phyloP scores from a whole-genome alignment of 2,888 invertebrate genomes.

The Theretra japonica region DNA sequence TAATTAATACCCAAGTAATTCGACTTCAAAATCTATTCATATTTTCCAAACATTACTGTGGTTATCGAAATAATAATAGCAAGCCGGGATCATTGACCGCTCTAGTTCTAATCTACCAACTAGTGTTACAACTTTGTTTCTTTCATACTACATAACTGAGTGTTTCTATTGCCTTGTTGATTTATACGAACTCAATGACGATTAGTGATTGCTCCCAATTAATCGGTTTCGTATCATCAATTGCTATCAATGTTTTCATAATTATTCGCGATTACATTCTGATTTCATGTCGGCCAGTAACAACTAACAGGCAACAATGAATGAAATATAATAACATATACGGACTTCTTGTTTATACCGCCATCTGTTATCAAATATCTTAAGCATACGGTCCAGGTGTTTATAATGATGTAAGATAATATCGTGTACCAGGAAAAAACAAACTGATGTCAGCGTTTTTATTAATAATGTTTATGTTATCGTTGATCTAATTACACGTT shows the following conservation, averaged over 20 bases:
- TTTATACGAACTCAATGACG: constrained; percentile 23
- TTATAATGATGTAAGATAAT: background rate
- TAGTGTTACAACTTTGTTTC: constrained; percentile 50
- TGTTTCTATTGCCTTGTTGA: constrained; percentile 25
- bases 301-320: too few relatives aligned
- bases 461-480: constrained; percentile 5
- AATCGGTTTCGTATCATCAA: constrained; percentile 10
- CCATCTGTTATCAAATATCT: constrained; percentile 2
- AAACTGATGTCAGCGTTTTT: background rate
- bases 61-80: constrained; percentile 75
- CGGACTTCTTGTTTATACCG: background rate
- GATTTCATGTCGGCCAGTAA: background rate
- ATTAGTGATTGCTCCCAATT: constrained; percentile 26
- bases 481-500: constrained; percentile 7
- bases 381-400: background rate
- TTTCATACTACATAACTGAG: constrained; percentile 24
- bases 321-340: background rate
- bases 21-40: constrained; percentile 58
- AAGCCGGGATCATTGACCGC: constrained; percentile 70
- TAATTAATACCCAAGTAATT: constrained; percentile 43
- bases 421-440: constrained; percentile 9
- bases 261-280: background rate
- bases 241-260: constrained; percentile 7
- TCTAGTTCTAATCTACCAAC: constrained; percentile 70
- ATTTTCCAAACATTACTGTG: constrained; percentile 67